Base-by-base conservation (phyloP, 2,113 vertebrate genomes). In the Anseranas semipalmata region DNA sequence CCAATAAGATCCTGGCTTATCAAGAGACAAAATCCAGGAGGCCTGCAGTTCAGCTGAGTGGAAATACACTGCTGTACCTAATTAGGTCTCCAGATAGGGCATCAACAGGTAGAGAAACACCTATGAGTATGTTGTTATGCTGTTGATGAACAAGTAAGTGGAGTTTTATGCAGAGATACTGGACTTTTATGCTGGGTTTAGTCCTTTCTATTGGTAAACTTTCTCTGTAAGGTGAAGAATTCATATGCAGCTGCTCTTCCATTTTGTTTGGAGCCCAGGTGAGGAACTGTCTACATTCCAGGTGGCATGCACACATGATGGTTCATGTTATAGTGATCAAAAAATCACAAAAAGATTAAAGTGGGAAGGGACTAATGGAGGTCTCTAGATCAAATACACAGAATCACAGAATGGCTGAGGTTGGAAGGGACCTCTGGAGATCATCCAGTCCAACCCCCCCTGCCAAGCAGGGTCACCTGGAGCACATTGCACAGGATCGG, bases 71-170 rank as follows among this genome's bases (percentile, higher is more conserved):
- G 14, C 65, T 56, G 21, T 52, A 10, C 43, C 43, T 78, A 15
- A n/a, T 28, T 10, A 19, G 12, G 35, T 66, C 45, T 65, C 50
- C 65, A 70, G 21, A 3, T 39, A 81, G 12, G 19, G 39, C 55
- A 85, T 12, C 20, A 12, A 33, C 2, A 59, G 15, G 21, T 7
- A 73, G 18, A 76, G 28, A 48, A 81, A 70, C 20, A 67, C 7
- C 33, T 37, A 9, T 7, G 5, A 9, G 7, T 39, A 43, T 2
- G 1, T 6, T 43, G 71, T 15, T 39, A 43, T 2, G 1, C 6
- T 43, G 71, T 15, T 82, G 56, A 66, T 90, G 60, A 74, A 53
- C 28, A 62, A 67, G 11, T 33, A 79, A 75, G 18, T 30, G 55
- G 15, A 78, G 12, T 52, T 85, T 82, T 78, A 39, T 14, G 19